A percentile compares a stretch with the other conserved stretches of the same genome.
These are phyloP conservation scores for Haliclystus octoradiatus DNA, from an alignment of 30 jellyfish, hydroid and myxozoan genomes.

Conservation along the genomic window DNA sequence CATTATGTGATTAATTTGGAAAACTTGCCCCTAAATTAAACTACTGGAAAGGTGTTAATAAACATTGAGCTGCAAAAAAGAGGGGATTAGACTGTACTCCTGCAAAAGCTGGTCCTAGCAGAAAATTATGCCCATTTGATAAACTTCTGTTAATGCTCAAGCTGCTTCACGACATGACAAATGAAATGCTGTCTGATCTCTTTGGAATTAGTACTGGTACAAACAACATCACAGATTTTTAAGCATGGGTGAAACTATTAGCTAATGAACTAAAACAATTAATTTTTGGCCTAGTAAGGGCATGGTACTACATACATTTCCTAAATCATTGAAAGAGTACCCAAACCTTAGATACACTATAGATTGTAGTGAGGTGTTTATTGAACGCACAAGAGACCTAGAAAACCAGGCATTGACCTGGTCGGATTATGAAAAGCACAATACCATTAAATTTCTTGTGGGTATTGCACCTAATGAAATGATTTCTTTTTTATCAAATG, in stretches of 20 bases:
- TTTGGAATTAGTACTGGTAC: constrained; percentile 2
- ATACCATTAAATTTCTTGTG: no score
- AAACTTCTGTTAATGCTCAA: constrained; percentile 1
- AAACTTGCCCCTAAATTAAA: not conserved
- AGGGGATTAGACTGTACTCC: not conserved
- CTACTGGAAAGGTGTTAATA: constrained; percentile 4
- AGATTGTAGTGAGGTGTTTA: constrained; percentile 49
- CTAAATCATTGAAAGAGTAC: constrained; percentile 7
- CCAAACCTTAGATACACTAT: constrained; percentile 34
- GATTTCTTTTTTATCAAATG: constrained; percentile 19
- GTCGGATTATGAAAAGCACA: no score
- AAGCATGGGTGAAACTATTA: constrained; percentile 8
- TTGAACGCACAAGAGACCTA: constrained; percentile 55
- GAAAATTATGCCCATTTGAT: constrained; percentile 1
- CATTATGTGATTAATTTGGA: not conserved
- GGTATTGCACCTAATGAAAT: constrained; percentile 54
- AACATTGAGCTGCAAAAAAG: no score
- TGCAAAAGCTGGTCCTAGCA: not conserved
- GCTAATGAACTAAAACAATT: constrained; percentile 9
- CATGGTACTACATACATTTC: not conserved
- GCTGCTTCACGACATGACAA: constrained; percentile 6
- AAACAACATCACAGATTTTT: constrained; percentile 9
- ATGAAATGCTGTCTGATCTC: constrained; percentile 2
- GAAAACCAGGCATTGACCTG: no score
- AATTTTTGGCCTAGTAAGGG: constrained; percentile 11